phyloP scores from a whole-genome alignment of 2,797 vertebrate genomes.

The Coregonus sp. region DNA sequence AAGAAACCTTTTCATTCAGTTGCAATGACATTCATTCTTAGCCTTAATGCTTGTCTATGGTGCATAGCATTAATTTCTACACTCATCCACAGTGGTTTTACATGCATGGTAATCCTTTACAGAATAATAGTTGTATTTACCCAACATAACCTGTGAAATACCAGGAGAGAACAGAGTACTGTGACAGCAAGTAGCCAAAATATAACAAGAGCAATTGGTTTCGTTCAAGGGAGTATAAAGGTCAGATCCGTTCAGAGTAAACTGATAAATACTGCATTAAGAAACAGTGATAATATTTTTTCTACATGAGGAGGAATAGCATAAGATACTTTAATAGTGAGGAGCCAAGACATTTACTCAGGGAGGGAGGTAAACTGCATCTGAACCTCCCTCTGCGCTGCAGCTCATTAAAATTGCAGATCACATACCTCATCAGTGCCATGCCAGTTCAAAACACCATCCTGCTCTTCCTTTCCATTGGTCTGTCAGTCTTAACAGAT shows the following conservation, averaged over 20 bases:
- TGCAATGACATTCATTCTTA: not conserved
- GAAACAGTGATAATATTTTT: not conserved
- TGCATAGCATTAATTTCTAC: slow-evolving; percentile 1
- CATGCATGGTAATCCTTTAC: not conserved
- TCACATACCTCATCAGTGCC: slow-evolving; percentile 14
- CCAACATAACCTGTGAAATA: not conserved
- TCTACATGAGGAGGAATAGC: not conserved
- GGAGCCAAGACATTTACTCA: not conserved
- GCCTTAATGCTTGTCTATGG: not conserved
- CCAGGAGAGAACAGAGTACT: not conserved
- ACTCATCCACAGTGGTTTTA: not conserved
- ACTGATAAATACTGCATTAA: slow-evolving; percentile 1
- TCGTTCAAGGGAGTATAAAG: not conserved
- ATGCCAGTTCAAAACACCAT: slow-evolving; percentile 11
- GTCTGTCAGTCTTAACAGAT: not conserved
- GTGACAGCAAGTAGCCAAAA: not conserved
- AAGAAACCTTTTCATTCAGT: not conserved
- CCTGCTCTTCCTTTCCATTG: not conserved
- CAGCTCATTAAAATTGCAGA: slow-evolving; percentile 23
- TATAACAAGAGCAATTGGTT: not conserved
- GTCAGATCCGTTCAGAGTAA: not conserved
- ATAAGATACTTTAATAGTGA: not conserved
- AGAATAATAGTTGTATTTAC: not conserved
- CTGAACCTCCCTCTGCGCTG: slow-evolving; percentile 22
- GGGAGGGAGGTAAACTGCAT: slow-evolving; percentile 12